Evolutionary conservation across 2,113 vertebrate species (phyloP).

Genomic region (Hyperoodon ampullatus): DNA sequence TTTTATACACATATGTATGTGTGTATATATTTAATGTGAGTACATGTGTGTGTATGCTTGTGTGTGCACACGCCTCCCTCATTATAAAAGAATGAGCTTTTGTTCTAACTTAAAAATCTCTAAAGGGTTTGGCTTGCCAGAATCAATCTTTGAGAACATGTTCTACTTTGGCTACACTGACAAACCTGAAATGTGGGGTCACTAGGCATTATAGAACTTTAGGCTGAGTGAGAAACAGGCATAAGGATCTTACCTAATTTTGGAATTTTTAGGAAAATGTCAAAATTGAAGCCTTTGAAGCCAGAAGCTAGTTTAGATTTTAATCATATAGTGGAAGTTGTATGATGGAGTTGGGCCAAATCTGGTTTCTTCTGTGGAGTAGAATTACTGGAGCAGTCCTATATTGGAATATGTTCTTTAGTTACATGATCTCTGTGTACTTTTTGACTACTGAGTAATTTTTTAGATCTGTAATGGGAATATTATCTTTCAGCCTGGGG

Average conservation of each 20-base stretch:
- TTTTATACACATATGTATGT: background rate
- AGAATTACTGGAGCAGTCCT: background rate
- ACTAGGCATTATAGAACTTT: background rate
- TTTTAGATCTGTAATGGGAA: background rate
- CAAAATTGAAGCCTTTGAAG: background rate
- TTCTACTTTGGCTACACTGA: background rate
- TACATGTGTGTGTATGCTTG: background rate
- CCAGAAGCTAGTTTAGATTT: conserved; percentile 40
- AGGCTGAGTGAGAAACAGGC: background rate
- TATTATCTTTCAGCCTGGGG: background rate
- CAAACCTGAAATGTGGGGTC: background rate
- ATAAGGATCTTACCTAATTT: background rate
- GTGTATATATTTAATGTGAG: background rate
- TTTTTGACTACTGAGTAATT: background rate
- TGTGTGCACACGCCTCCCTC: background rate
- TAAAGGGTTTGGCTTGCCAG: background rate
- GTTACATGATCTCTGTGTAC: background rate
- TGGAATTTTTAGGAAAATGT: background rate
- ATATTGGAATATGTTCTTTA: background rate
- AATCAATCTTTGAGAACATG: background rate
- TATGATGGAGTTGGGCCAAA: background rate
- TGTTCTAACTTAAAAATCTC: background rate
- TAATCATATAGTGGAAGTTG: conserved; percentile 6
- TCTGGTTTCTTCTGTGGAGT: background rate
- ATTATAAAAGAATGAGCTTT: background rate